Evolutionary conservation across 2,113 vertebrate genomes (phyloP), one percentile per base, ranked within the genome.

Genomic region (Brachypodius melanocephalos): DNA sequence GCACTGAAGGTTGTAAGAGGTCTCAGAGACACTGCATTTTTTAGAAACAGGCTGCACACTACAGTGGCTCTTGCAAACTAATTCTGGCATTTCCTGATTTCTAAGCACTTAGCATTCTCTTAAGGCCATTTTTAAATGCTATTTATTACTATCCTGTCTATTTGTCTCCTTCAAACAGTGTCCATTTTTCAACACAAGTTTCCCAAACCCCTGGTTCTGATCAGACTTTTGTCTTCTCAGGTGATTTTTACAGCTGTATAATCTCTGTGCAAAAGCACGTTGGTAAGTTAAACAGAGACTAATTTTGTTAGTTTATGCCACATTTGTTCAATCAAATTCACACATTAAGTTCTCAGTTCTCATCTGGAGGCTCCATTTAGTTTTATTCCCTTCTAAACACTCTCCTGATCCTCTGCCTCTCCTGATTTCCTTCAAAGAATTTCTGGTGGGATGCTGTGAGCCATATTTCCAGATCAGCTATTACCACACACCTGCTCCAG

Each of bases 11-110:
- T 12, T 90, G 51, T 31, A 54, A 49, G 80, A 86, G 65, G 95
- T 80, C 42, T n/a, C 79, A 21, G 45, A 80, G 86, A 94, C 58
- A 77, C 24, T 18, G 72, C 52, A 58, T 71, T 92, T 89, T 96
- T 94, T 84, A 89, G 72, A 92, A 86, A 73, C 31, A 34, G 54
- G 32, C 63, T 73, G 63, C 32, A 22, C 49, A 32, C 10, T 42
- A 89, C 76, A 86, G 88, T 66, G 42, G 63, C 46, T 71, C 63
- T 86, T 18, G 5, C 38, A 74, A 86, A 81, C 59, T 19, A 81
- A n/a, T 80, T 74, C 52, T 63, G 77, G 91, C 65, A 94, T 87
- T 95, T 96, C 84, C 95, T 94, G 87, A 78, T 85, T 92, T 91
- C 40, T 58, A 92, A 85, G 89, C 69, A 94, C 80, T 95, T 81